Evolutionary conservation across 2,888 invertebrate species (phyloP), one percentile per base, ranked within the genome.

Genomic region (Physocephala rufipes): DNA sequence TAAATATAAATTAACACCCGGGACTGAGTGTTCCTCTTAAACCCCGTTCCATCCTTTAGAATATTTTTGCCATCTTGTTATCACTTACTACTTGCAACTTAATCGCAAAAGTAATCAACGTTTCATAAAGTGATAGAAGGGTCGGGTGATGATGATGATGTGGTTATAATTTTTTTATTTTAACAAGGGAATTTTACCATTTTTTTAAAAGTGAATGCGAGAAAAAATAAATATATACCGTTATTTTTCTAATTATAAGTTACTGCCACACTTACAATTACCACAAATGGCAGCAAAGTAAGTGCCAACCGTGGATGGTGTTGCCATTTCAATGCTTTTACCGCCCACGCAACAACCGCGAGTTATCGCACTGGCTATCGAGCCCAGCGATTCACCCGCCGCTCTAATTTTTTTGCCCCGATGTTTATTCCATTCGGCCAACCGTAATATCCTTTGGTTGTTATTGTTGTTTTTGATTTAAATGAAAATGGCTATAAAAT

Each of bases 111-210:
- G 43, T 58, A 67, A 58, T 58, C 53, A 47, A 49, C 67, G n/a
- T 28, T 51, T 68, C 68, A 68, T 58, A 68, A 68, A 61, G 62
- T 51, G 30, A 68, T 24, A 21, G 66, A 30, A 55, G 47, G 47
- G 47, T 47, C 24, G 63, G 45, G 47, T 15, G 21, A 28, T 49
- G 36, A 36, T 49, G 68, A 28, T 61, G 61, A 51, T 82, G 79
- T 82, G 82, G 82, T 82, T 82, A 82, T 76, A 79, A 75, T 75
- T 77, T 74, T 78, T 78, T 66, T 77, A n/a, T n/a, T n/a, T n/a
- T n/a, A n/a, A 78, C 78, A 79, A 77, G 82, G 76, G 77, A 76
- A 76, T 79, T 78, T 79, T 74, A 74, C 77, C 76, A 78, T 75
- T 78, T 77, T n/a, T 74, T 73, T 72, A 70, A 76, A 76, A 73